Conservation (phyloP, 2,113 vertebrate species). For the Pangasianodon gigas region DNA sequence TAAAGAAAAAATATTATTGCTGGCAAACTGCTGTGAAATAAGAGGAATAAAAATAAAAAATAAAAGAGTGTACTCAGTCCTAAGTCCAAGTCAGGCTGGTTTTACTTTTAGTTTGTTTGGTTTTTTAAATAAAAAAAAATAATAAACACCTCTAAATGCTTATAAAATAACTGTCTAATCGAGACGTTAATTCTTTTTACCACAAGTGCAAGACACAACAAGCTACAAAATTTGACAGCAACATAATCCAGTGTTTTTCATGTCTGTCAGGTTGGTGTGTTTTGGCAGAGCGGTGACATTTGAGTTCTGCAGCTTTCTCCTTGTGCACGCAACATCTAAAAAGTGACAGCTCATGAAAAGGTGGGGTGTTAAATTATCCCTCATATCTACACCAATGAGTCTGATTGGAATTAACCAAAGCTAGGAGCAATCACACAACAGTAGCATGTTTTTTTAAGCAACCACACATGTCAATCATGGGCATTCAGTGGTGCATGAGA, state of each 20-base stretch:
- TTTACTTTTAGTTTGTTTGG: not conserved
- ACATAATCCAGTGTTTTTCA: slow-evolving; percentile 46
- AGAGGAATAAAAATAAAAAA: too few relatives aligned
- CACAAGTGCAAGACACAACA: slow-evolving; percentile 54
- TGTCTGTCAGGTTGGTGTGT: slow-evolving; percentile 51
- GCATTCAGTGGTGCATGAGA: not conserved
- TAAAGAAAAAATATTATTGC: too few relatives aligned
- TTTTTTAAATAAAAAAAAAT: not conserved
- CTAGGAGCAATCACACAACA: not conserved
- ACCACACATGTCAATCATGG: slow-evolving; percentile 10
- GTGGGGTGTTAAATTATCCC: slow-evolving; percentile 10
- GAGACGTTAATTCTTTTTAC: slow-evolving; percentile 46
- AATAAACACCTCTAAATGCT: slow-evolving; percentile 33
- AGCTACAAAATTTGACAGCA: slow-evolving; percentile 41
- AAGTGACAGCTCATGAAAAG: slow-evolving; percentile 49
- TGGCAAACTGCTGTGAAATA: too few relatives aligned
- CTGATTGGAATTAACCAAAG: slow-evolving; percentile 6
- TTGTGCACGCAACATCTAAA: slow-evolving; percentile 50
- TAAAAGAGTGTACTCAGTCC: not conserved
- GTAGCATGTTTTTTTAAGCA: not conserved
- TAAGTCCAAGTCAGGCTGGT: slow-evolving; percentile 34
- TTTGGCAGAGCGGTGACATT: slow-evolving; percentile 55
- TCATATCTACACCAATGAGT: slow-evolving; percentile 2
- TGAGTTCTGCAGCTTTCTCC: slow-evolving; percentile 52
- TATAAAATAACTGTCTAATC: slow-evolving; percentile 13